These are phyloP conservation scores for Watsonalla binaria DNA, from an alignment of 2,888 invertebrate species.

Conservation along the genomic window DNA sequence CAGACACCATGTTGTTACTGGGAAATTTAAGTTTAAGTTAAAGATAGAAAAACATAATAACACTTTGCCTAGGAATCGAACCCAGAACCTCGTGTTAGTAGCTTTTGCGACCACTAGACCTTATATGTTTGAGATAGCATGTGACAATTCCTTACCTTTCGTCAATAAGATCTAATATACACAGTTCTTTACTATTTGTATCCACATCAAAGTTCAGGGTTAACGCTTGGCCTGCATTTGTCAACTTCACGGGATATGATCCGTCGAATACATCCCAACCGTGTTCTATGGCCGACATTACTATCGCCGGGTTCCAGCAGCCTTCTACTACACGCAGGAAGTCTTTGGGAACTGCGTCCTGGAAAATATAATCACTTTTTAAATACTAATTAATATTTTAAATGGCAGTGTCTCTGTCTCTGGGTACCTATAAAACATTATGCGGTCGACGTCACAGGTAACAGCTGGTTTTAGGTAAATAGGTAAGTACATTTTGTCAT, in stretches of 20 bases:
- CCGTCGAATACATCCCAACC: constrained; percentile 95
- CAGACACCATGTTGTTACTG: no score
- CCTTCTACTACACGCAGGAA: constrained; percentile 87
- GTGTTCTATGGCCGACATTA: constrained; percentile 84
- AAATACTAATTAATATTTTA: no score
- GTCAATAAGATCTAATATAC: constrained; percentile 80
- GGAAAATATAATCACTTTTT: constrained; percentile 16
- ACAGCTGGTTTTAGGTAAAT: no score
- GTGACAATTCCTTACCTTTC: constrained; percentile 52
- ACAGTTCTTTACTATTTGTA: constrained; percentile 42
- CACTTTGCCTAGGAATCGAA: no score
- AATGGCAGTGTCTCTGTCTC: no score
- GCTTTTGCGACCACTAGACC: no score
- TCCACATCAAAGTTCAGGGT: constrained; percentile 75
- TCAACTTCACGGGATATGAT: constrained; percentile 85
- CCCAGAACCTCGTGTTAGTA: no score
- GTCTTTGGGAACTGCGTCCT: constrained; percentile 82
- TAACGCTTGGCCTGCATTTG: constrained; percentile 84
- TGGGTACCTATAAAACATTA: no score
- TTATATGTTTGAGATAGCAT: background rate
- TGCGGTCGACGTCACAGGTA: no score
- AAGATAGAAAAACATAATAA: background rate
- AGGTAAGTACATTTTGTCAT: no score
- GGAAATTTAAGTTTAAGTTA: no score
- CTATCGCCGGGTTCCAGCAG: constrained; percentile 85